Base-by-base conservation (phyloP, 2,797 vertebrate genomes). In the Coregonus sp. region DNA sequence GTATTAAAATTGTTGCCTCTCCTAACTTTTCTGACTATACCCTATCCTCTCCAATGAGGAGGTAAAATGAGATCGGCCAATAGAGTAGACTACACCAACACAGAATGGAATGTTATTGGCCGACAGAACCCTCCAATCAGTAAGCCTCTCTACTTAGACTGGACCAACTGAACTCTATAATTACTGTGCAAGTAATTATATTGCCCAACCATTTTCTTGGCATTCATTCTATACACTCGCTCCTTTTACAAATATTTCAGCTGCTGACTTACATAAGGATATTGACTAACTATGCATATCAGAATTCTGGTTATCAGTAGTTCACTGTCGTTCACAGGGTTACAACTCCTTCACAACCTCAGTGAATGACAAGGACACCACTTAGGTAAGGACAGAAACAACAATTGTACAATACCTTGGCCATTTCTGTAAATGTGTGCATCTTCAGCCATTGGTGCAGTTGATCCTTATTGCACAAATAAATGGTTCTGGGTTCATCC, bases 121-220 rank as follows among this genome's bases (percentile, higher is more conserved):
- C 87, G 84, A 78, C 74, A 25, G 72, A 86, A 80, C 83, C 85
- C 84, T 86, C 91, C 88, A 94, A 94, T 93, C 92, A 89, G 75
- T 83, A 90, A 20, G 89, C 87, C 77, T 89, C 86, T 85, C 84
- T 82, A 78, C 85, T 87, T 82, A 86, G 84, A 83, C 86, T 83
- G 51, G 82, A 85, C 81, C 85, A 80, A 80, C n/a, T 20, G 7
- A 61, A 61, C 90, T 86, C 89, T 93, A 83, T 92, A 94, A 93
- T 94, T 93, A 93, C 87, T 70, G 67, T 84, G 84, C 75, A 86
- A 83, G 82, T 89, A 83, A 87, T 88, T 88, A 67, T 80, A 81
- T 90, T 84, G 84, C 76, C 84, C 79, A 72, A 85, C 88, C 86
- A 87, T 65, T n/a, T 51, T 68, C 76, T 67, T 20, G 61, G 31